phyloP scores from a whole-genome alignment of 2,113 vertebrate genomes.

The Myxocyprinus asiaticus region DNA sequence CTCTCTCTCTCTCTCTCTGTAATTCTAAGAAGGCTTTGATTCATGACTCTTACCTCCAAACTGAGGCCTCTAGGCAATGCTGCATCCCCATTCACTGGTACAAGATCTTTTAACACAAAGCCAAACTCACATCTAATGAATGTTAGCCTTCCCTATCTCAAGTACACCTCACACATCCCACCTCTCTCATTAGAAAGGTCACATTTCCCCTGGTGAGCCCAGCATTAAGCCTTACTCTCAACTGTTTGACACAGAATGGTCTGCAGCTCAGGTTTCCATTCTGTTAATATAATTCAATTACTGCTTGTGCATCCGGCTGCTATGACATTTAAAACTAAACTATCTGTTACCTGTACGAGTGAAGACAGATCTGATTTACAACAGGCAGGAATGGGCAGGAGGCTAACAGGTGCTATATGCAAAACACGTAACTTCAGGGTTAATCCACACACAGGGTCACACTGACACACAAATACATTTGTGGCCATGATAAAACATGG shows the following conservation, averaged over 20 bases:
- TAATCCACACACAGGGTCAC: slow-evolving; percentile 21
- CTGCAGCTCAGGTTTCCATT: background rate
- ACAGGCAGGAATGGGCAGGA: background rate
- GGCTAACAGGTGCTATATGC: slow-evolving; percentile 13
- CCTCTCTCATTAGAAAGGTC: slow-evolving; percentile 35
- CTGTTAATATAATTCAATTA: slow-evolving; percentile 7
- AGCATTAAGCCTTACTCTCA: background rate
- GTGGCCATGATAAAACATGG: slow-evolving; percentile 12
- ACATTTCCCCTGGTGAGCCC: background rate
- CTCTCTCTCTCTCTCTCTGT: background rate
- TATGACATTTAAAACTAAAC: slow-evolving; percentile 25
- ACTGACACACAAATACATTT: background rate
- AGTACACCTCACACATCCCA: background rate
- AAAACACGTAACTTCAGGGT: background rate
- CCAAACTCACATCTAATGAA: background rate
- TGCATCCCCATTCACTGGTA: background rate
- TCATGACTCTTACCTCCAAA: background rate
- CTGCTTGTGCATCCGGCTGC: background rate
- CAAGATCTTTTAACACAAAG: background rate
- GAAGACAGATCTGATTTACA: background rate
- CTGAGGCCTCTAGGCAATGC: background rate
- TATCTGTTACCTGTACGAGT: background rate
- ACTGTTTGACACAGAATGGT: background rate
- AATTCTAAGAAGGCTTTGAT: background rate
- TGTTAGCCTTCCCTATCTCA: background rate